Percentiles rank a stretch among this genome's conserved stretches.
These are phyloP conservation scores for Caenorhabditis uteleia DNA, from an alignment of 2,888 invertebrate species.

Conservation along the genomic window DNA sequence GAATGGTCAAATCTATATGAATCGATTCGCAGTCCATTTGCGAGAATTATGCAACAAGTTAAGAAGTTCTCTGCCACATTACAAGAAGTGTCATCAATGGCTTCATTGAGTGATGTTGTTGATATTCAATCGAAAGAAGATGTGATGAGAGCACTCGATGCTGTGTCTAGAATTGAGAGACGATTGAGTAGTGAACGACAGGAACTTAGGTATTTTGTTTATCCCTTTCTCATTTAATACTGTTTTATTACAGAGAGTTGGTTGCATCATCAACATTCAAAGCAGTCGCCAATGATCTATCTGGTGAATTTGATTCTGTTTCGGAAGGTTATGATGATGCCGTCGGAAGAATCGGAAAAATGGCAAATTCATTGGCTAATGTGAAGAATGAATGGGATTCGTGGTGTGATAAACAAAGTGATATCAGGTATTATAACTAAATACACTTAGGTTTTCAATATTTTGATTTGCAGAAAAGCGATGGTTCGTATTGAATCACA, in stretches of 20 bases:
- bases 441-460: not conserved
- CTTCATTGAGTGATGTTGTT: slow-evolving; percentile 35
- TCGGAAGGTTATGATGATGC: slow-evolving; percentile 52
- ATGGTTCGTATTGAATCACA: slow-evolving; percentile 47
- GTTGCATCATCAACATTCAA: slow-evolving; percentile 24
- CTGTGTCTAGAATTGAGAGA: slow-evolving; percentile 36
- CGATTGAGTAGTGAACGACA: slow-evolving; percentile 43
- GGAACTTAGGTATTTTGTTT: slow-evolving; percentile 37
- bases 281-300: slow-evolving; percentile 22
- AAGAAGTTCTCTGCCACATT: slow-evolving; percentile 46
- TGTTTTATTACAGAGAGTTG: slow-evolving; percentile 24
- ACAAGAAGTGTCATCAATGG: slow-evolving; percentile 39
- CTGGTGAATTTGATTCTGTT: slow-evolving; percentile 33
- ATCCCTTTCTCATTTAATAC: not conserved
- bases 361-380: slow-evolving; percentile 19
- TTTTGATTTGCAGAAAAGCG: slow-evolving; percentile 16
- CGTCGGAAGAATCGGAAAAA: slow-evolving; percentile 31
- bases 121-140: slow-evolving; percentile 47
- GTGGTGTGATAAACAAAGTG: slow-evolving; percentile 19
- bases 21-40: slow-evolving; percentile 41
- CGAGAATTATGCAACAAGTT: slow-evolving; percentile 34
- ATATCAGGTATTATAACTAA: slow-evolving; percentile 10
- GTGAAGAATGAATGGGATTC: slow-evolving; percentile 37
- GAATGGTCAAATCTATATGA: slow-evolving; percentile 44
- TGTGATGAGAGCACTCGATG: slow-evolving; percentile 35